These are phyloP conservation scores for Drosophila teissieri DNA, from an alignment of 1,140 invertebrate genomes.

Conservation along the genomic window DNA sequence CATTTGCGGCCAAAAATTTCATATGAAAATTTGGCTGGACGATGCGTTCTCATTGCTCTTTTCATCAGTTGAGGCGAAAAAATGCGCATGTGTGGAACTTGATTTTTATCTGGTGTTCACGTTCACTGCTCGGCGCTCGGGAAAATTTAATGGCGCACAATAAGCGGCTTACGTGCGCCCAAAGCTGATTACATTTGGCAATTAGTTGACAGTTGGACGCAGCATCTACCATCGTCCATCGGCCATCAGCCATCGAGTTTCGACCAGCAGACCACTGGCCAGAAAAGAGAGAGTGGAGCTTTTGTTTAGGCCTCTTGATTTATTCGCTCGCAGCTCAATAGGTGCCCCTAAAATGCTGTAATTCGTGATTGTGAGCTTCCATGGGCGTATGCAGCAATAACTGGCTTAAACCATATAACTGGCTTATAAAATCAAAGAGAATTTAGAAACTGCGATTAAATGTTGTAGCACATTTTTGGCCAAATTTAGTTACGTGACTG, in stretches of 20 bases:
- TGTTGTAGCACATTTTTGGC: too few relatives aligned
- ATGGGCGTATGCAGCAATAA: too few relatives aligned
- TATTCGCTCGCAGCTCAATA: not conserved
- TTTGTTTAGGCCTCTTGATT: conserved; percentile 22
- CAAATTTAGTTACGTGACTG: too few relatives aligned
- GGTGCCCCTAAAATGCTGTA: not conserved
- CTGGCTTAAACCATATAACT: too few relatives aligned
- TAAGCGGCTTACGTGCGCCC: conserved; percentile 70
- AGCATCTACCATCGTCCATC: too few relatives aligned
- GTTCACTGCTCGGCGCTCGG: conserved; percentile 19
- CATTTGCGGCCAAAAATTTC: conserved; percentile 20
- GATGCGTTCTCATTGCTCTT: not conserved
- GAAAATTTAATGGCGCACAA: conserved; percentile 75
- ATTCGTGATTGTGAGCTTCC: not conserved
- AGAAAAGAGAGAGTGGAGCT: conserved; percentile 14
- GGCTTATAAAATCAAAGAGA: too few relatives aligned
- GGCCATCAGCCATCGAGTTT: not conserved
- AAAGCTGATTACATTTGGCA: conserved; percentile 81
- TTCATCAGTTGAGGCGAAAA: not conserved
- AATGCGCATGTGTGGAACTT: conserved; percentile 45
- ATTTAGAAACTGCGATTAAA: too few relatives aligned
- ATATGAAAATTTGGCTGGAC: conserved; percentile 17
- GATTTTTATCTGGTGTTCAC: conserved; percentile 46
- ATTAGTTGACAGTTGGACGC: conserved; percentile 67
- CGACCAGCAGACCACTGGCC: conserved; percentile 2